phyloP scores from a whole-genome alignment of 1,140 invertebrate genomes.

The Anoplophora glabripennis region DNA sequence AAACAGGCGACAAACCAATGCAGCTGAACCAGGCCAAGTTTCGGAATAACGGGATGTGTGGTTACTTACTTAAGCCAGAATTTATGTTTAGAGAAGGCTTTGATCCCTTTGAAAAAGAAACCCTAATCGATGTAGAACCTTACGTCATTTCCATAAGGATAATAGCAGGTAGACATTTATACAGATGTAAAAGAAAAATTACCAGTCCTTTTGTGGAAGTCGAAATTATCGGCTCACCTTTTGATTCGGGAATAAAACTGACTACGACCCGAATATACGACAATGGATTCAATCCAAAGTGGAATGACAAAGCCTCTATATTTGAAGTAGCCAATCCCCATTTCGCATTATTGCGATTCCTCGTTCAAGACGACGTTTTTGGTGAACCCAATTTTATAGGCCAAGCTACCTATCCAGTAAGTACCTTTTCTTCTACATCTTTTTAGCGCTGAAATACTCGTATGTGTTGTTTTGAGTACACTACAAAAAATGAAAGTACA shows the following conservation, averaged over 20 bases:
- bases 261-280: conserved; percentile 86
- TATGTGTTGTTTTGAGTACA: no score
- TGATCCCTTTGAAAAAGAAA: conserved; percentile 70
- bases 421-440: conserved; percentile 23
- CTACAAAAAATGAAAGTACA: no score
- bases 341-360: conserved; percentile 86
- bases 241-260: conserved; percentile 77
- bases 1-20: conserved; percentile 94
- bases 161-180: conserved; percentile 88
- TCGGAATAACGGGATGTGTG: conserved; percentile 85
- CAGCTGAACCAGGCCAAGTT: conserved; percentile 93
- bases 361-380: conserved; percentile 97
- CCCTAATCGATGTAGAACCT: conserved; percentile 61
- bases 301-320: conserved; percentile 82
- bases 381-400: conserved; percentile 97
- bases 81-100: conserved; percentile 86
- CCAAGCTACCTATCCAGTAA: conserved; percentile 89
- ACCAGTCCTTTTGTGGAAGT: conserved; percentile 94
- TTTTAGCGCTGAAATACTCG: not conserved
- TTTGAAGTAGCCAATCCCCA: conserved; percentile 89
- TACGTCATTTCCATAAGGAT: conserved; percentile 72
- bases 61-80: conserved; percentile 89
- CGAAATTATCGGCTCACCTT: conserved; percentile 89
- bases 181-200: conserved; percentile 79
- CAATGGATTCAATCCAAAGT: conserved; percentile 96